A percentile compares a stretch with the other conserved stretches of the same genome.
These are phyloP conservation scores for Chrysocyon brachyurus DNA, from an alignment of 2,797 vertebrate species.

Conservation along the genomic window DNA sequence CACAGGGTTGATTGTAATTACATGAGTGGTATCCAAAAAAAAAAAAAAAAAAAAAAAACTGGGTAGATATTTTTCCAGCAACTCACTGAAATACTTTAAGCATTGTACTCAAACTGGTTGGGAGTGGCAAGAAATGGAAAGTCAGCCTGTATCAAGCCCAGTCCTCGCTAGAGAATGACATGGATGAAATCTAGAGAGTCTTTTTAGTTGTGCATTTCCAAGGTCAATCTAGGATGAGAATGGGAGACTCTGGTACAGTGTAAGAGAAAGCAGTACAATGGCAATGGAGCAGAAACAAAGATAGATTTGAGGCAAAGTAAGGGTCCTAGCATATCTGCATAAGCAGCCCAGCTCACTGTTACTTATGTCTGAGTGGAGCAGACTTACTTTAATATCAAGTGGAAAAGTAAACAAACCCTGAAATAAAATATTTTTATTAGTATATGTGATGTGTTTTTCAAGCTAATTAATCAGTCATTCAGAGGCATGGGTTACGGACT, in stretches of 20 bases:
- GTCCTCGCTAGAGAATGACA: neutral
- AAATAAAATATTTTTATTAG: neutral
- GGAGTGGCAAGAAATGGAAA: neutral
- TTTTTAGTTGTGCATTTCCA: neutral
- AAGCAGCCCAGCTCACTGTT: neutral
- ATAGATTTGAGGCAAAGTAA: neutral
- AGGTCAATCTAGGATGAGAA: neutral
- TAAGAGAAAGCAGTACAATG: neutral
- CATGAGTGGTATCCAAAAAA: neutral
- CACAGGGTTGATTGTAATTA: neutral
- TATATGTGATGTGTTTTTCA: neutral
- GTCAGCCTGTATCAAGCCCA: neutral
- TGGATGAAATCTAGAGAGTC: neutral
- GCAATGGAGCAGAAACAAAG: neutral
- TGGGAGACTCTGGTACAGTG: neutral
- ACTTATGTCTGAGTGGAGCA: neutral
- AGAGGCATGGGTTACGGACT: neutral
- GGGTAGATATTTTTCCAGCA: neutral
- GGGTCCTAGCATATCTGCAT: accelerated
- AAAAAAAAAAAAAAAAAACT: neutral
- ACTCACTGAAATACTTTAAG: neutral
- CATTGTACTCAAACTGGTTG: neutral
- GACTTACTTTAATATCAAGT: neutral
- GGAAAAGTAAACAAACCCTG: neutral
- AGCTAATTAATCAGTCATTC: neutral